phyloP scores from a whole-genome alignment of 2,888 invertebrate species.

The Eilema sororculum region DNA sequence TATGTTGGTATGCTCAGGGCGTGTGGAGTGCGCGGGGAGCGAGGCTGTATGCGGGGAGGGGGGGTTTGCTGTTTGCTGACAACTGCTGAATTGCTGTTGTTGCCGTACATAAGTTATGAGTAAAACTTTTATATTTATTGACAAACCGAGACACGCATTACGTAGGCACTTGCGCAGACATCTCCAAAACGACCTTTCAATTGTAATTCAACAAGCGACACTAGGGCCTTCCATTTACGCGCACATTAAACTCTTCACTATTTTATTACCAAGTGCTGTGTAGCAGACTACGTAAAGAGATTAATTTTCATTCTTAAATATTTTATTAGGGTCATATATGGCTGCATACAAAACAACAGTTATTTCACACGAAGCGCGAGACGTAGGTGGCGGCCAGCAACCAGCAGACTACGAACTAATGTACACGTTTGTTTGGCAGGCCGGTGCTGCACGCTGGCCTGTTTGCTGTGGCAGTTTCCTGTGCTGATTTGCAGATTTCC shows the following conservation, averaged over 20 bases:
- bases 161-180: slow-evolving; percentile 53
- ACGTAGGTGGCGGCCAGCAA: slow-evolving; percentile 57
- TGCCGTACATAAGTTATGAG: slow-evolving; percentile 86
- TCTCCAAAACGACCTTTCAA: slow-evolving; percentile 10
- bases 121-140: slow-evolving; percentile 84
- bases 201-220: slow-evolving; percentile 3
- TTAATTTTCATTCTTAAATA: not conserved
- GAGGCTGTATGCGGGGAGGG: slow-evolving; percentile 81
- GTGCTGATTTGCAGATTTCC: slow-evolving; percentile 85
- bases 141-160: slow-evolving; percentile 76
- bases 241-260: slow-evolving; percentile 5
- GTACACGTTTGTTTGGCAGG: slow-evolving; percentile 85
- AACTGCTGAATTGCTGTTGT: slow-evolving; percentile 86
- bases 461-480: slow-evolving; percentile 85
- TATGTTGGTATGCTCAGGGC: slow-evolving; percentile 86
- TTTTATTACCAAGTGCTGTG: not conserved
- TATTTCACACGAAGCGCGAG: slow-evolving; percentile 34
- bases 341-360: slow-evolving; percentile 22
- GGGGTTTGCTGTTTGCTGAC: slow-evolving; percentile 84
- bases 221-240: slow-evolving; percentile 1
- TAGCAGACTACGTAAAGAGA: slow-evolving; percentile 1
- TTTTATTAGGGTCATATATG: slow-evolving; percentile 5
- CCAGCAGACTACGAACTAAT: slow-evolving; percentile 73
- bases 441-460: slow-evolving; percentile 87
- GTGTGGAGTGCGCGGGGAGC: slow-evolving; percentile 82